Evolutionary conservation across 2,888 invertebrate species (phyloP), one percentile per base, ranked within the genome.

Genomic region (Euclidia mi): DNA sequence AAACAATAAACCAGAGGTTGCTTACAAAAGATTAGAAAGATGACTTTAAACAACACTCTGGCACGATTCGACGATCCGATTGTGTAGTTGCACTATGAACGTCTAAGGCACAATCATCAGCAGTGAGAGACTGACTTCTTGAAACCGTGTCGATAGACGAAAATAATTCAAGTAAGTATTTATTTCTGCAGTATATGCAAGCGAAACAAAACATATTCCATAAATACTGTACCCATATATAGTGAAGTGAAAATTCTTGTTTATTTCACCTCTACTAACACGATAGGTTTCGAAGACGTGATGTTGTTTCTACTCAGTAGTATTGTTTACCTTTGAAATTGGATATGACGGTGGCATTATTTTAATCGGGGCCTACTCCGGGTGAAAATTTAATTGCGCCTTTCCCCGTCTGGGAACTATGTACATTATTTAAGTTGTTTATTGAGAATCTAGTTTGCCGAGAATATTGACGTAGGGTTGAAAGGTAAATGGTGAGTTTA

Each of bases 291-390:
- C 50, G 66, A 71, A 79, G 74, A 72, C 56, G 56, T 31, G 50
- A 56, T 58, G 73, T 69, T 64, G 47, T 70, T 66, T 65, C 51
- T 43, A 46, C 47, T 56, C 35, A 43, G 53, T 58, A 55, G 67
- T 71, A 73, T 72, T 85, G 81, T 86, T 87, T 85, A 76, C 79
- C 73, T 87, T 84, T 82, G 80, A 86, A 87, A 87, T 85, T 85
- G 82, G 76, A 81, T 85, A 79, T 80, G 78, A 78, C 71, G 50
- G 66, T 42, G 68, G 73, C 65, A 79, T 81, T 84, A 79, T 79
- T 68, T 49, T 34, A 35, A 49, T 49, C 76, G 43, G 61, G 73
- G 75, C 67, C 71, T 79, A 74, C 71, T 64, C 47, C 61, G 59
- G 49, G 56, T 65, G 76, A 76, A 82, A 82, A 82, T 82, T 77